Evolutionary conservation across 2,113 vertebrate species (phyloP).

Genomic region (Xiphias gladius): DNA sequence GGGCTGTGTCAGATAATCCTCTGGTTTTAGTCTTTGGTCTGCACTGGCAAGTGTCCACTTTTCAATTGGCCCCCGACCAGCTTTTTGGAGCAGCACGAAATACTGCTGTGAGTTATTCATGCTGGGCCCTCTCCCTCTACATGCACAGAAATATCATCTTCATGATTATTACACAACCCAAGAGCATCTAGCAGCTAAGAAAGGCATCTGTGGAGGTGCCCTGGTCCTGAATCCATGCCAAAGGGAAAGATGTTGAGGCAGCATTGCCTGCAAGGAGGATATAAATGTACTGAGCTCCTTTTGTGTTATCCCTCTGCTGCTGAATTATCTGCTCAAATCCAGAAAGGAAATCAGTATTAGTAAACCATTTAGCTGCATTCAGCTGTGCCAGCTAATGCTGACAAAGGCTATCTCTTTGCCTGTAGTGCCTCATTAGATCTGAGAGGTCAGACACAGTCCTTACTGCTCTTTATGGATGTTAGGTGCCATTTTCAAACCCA

Average conservation of each 20-base stretch:
- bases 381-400: slow-evolving; percentile 27
- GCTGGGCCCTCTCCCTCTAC: background rate
- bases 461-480: background rate
- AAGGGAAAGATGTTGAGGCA: slow-evolving; percentile 16
- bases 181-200: slow-evolving; percentile 17
- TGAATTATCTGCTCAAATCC: slow-evolving; percentile 18
- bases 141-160: slow-evolving; percentile 22
- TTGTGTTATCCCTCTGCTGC: background rate
- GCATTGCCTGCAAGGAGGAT: slow-evolving; percentile 16
- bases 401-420: background rate
- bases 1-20: too few species aligned
- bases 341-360: slow-evolving; percentile 20
- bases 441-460: background rate
- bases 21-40: background rate
- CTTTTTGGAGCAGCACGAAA: slow-evolving; percentile 5
- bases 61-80: background rate
- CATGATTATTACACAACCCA: background rate
- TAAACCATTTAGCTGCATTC: slow-evolving; percentile 23
- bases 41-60: background rate
- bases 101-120: slow-evolving; percentile 6
- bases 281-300: slow-evolving; percentile 15
- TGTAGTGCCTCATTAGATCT: slow-evolving; percentile 7
- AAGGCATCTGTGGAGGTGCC: slow-evolving; percentile 6
- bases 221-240: slow-evolving; percentile 24
- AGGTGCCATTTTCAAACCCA: background rate